Percentiles rank a stretch among this genome's conserved stretches.
phyloP scores from a whole-genome alignment of 2,797 vertebrate genomes.

The Chrysocyon brachyurus region DNA sequence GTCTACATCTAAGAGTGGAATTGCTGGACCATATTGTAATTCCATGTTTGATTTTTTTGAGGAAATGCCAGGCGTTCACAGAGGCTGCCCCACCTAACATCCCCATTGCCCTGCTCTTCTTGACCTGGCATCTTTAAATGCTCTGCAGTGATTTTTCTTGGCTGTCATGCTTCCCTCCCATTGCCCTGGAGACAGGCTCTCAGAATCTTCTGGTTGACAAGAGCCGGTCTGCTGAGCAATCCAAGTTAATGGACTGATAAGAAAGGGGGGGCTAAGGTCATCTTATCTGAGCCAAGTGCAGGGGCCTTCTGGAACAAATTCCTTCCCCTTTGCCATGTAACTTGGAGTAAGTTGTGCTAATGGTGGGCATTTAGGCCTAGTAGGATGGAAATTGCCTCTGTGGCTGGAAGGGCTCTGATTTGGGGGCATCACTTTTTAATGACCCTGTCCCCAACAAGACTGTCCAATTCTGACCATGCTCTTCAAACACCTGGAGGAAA shows the following conservation, averaged over 20 bases:
- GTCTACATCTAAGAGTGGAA: neutral
- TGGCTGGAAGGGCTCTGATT: neutral
- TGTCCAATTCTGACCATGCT: neutral
- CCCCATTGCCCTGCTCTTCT: neutral
- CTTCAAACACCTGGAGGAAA: too few species aligned
- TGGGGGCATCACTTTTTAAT: neutral
- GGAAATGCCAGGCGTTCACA: neutral
- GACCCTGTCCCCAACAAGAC: neutral
- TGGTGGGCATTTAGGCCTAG: neutral
- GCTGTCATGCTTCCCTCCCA: neutral
- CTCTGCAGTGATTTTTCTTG: neutral
- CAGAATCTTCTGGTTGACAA: neutral
- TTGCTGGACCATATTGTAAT: neutral
- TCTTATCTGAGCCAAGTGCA: neutral
- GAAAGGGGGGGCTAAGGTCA: neutral
- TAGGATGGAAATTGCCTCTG: neutral
- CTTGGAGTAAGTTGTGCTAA: too few species aligned
- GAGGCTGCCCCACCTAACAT: rapidly evolving
- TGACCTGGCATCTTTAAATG: neutral
- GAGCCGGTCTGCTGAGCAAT: neutral
- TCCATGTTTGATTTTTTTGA: neutral
- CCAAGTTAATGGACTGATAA: neutral
- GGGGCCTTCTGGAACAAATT: neutral
- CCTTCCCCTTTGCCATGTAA: neutral
- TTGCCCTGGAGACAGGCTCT: neutral